Conservation (phyloP, 2,797 vertebrate genomes). For the Neopelma chrysocephalum region DNA sequence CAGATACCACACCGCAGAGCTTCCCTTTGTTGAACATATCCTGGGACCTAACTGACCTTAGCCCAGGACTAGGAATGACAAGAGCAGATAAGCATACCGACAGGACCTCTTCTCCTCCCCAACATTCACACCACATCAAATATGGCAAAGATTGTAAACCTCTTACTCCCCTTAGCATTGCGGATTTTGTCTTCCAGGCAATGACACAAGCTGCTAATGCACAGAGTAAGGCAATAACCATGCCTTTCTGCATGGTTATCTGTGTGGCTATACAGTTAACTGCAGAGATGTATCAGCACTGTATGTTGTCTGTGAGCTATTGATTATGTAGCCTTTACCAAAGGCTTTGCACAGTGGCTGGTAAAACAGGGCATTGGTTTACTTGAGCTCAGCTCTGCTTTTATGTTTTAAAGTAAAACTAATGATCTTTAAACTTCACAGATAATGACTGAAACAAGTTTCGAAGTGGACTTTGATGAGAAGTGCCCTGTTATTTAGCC, state of each 20-base stretch:
- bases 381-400: background rate
- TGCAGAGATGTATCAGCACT: background rate
- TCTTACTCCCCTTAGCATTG: background rate
- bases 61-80: background rate
- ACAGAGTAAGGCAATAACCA: background rate
- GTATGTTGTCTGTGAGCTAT: background rate
- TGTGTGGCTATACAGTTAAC: background rate
- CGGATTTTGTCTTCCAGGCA: background rate
- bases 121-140: background rate
- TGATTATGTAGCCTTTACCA: background rate
- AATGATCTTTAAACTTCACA: background rate
- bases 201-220: background rate
- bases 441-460: background rate
- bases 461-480: background rate
- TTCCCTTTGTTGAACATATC: rapidly evolving
- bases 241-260: background rate
- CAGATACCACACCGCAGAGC: background rate
- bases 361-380: background rate
- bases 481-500: background rate
- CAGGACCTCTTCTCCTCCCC: background rate
- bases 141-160: background rate
- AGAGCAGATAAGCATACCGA: background rate
- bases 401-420: background rate
- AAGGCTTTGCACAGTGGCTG: background rate
- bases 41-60: background rate